phyloP scores from a whole-genome alignment of 2,888 invertebrate species.

The Phlogophora meticulosa region DNA sequence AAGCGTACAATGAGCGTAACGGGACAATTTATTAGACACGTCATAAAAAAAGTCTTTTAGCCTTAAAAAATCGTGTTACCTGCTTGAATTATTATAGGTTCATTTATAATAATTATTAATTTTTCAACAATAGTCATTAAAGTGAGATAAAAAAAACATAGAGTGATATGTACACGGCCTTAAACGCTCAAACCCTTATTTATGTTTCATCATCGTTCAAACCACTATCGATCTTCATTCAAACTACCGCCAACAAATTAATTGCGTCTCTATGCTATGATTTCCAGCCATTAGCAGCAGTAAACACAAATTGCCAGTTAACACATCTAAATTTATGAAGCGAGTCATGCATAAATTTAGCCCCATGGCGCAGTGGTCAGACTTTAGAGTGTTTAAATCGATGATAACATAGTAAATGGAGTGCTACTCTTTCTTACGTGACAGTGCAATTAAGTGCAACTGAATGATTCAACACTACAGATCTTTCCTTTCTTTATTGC shows the following conservation, averaged over 20 bases:
- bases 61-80: no score
- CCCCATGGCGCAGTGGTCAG: slow-evolving; percentile 38
- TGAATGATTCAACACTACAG: neutral
- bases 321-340: slow-evolving; percentile 62
- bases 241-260: slow-evolving; percentile 36
- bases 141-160: no score
- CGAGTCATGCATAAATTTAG: slow-evolving; percentile 58
- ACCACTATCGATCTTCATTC: slow-evolving; percentile 22
- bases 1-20: no score
- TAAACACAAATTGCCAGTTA: slow-evolving; percentile 62
- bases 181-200: slow-evolving; percentile 9
- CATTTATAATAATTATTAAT: no score
- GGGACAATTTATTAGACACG: no score
- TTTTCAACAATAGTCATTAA: no score
- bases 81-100: no score
- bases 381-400: slow-evolving; percentile 27
- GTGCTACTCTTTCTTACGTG: neutral
- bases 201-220: slow-evolving; percentile 20
- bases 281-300: slow-evolving; percentile 50
- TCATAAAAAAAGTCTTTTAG: no score
- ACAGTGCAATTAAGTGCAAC: neutral
- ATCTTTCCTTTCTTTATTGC: no score
- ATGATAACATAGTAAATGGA: slow-evolving; percentile 20
- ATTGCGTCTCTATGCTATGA: slow-evolving; percentile 47
- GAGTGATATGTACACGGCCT: no score